Conservation (phyloP, 2,888 invertebrate species). For the Hirtodrosophila duncani region DNA sequence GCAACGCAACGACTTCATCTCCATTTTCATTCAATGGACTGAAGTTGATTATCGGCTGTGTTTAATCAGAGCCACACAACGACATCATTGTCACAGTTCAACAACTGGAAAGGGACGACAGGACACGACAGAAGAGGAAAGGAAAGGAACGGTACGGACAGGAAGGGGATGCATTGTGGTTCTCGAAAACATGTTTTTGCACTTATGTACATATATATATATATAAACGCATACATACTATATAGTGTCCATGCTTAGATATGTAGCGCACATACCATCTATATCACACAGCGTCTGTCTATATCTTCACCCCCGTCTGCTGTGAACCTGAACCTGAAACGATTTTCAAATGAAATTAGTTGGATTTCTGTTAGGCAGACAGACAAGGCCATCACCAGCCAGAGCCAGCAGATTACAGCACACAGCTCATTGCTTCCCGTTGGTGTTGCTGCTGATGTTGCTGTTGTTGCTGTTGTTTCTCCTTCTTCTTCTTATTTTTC, state of each 20-base stretch:
- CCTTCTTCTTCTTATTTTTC: neutral
- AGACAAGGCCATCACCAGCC: constrained; percentile 34
- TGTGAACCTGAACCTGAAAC: constrained; percentile 33
- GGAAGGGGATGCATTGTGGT: constrained; percentile 7
- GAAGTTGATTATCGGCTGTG: constrained; percentile 44
- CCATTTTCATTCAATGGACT: constrained; percentile 58
- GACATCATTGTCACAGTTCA: constrained; percentile 36
- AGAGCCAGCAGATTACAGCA: neutral
- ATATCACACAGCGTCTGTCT: constrained; percentile 3
- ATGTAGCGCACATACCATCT: too few species aligned
- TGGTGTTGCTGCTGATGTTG: too few species aligned
- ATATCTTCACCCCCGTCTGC: neutral
- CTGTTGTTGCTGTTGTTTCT: constrained; percentile 11
- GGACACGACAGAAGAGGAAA: too few species aligned
- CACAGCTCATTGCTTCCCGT: constrained; percentile 36
- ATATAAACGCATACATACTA: neutral
- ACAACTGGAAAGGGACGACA: constrained; percentile 1
- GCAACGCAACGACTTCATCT: too few species aligned
- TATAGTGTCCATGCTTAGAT: too few species aligned
- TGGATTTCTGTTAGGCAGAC: constrained; percentile 34
- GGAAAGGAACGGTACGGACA: too few species aligned
- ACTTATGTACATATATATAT: constrained; percentile 43
- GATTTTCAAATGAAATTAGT: constrained; percentile 69
- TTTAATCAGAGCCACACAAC: constrained; percentile 40
- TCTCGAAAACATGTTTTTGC: constrained; percentile 64